Conservation (phyloP, 2,888 invertebrate species). For the Scaptomyza parva region DNA sequence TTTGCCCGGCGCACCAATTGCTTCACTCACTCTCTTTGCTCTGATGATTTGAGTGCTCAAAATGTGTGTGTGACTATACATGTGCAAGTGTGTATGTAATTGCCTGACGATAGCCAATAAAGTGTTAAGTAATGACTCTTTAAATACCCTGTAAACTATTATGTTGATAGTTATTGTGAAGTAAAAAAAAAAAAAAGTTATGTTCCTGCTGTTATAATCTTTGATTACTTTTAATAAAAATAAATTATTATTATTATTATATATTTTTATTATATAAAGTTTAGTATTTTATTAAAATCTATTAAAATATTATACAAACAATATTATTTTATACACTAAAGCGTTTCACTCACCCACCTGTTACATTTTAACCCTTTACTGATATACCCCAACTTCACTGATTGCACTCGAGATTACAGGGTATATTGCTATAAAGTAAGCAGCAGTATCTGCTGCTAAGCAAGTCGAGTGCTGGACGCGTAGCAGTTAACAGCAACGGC, state of each 20-base stretch:
- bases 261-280: no score
- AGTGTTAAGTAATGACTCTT: neutral
- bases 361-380: neutral
- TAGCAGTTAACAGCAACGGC: slow-evolving; percentile 68
- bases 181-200: no score
- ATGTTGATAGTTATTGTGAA: no score
- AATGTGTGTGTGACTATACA: neutral
- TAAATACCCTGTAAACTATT: slow-evolving; percentile 37
- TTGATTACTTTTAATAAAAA: no score
- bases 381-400: slow-evolving; percentile 14
- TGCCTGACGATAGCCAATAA: slow-evolving; percentile 10
- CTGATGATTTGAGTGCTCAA: slow-evolving; percentile 12
- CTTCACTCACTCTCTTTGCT: slow-evolving; percentile 46
- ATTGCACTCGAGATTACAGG: slow-evolving; percentile 16
- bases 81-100: slow-evolving; percentile 16
- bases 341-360: neutral
- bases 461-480: slow-evolving; percentile 71
- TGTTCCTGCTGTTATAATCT: no score
- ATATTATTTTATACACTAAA: no score
- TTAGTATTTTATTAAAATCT: no score
- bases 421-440: slow-evolving; percentile 66
- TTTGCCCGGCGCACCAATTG: slow-evolving; percentile 24
- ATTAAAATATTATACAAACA: no score
- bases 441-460: slow-evolving; percentile 44
- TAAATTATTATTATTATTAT: no score